Base-by-base conservation (phyloP, 2,888 invertebrate genomes). In the Trichogramma evanescens region DNA sequence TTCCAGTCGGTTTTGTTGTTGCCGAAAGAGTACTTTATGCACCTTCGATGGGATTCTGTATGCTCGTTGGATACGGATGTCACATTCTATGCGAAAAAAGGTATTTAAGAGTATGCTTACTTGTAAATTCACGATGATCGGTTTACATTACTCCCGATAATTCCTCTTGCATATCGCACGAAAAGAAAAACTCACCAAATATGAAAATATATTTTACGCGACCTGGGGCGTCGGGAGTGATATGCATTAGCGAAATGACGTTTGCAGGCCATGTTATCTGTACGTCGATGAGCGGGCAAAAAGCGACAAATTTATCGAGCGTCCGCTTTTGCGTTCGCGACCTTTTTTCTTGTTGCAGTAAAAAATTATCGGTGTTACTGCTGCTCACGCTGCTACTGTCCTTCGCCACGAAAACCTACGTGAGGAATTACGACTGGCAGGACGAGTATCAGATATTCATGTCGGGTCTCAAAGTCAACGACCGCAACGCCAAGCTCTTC, bases 31-130 rank as follows among this genome's bases (percentile, higher is more conserved):
- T 97, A 51, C 84, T 97, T 4, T 97, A 97, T 79, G 93, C 95
- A 82, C 97, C 97, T 0, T 95, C 95, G 9, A 95, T 97, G 95
- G 97, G 97, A 56, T 95, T 93, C 82, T 96, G 95, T 74, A 85
- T 97, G 78, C 82, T 97, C 38, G 85, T 95, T 3, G 94, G 93
- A 3, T 92, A 92, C 71, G 94, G 94, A 44, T 93, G 87, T 87
- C 83, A 86, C 65, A 80, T 88, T 61, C 72, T 89, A 41, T 82
- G 84, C 54, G 84, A 86, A 71, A 86, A 83, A 72, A 82, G 84
- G 70, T 85, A 72, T 67, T 67, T 52, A 38, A 13, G 13, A 13
- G 13, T 43, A 13, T 13, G 13, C 13, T 13, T 13, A 13, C 13
- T 13, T 13, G 13, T 13, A 13, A 13, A 13, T 13, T 13, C 2